Percentiles rank a stretch among this genome's conserved stretches.
phyloP scores from a whole-genome alignment of 2,113 vertebrate genomes.

The Heloderma charlesbogerti region DNA sequence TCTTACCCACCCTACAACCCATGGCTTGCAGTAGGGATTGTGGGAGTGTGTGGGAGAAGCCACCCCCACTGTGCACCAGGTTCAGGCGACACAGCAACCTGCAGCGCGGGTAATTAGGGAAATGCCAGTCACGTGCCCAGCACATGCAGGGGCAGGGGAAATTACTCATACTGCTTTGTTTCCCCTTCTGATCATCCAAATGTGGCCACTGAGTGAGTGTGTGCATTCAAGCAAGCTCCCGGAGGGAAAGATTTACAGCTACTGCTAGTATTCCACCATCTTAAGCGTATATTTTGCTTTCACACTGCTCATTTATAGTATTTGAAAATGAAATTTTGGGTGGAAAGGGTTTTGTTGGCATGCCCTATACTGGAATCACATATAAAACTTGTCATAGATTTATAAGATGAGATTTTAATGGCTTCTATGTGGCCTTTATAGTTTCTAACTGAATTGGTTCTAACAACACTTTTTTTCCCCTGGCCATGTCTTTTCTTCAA shows the following conservation, averaged over 20 bases:
- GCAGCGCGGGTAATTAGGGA: too few species aligned
- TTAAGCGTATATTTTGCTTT: not conserved
- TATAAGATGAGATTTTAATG: not conserved
- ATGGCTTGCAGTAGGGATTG: too few species aligned
- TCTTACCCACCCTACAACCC: too few species aligned
- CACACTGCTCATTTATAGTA: not conserved
- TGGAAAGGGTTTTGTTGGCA: not conserved
- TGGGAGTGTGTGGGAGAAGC: too few species aligned
- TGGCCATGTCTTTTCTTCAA: not conserved
- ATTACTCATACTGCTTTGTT: too few species aligned
- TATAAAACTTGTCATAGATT: not conserved
- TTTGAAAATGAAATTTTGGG: not conserved
- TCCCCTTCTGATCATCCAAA: too few species aligned
- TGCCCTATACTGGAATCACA: not conserved
- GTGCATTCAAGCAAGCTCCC: not conserved
- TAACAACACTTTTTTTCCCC: not conserved
- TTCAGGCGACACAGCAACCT: too few species aligned
- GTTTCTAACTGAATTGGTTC: not conserved
- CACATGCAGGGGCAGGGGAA: too few species aligned
- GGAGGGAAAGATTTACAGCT: not conserved
- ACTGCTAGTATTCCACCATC: not conserved
- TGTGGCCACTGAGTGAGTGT: not conserved
- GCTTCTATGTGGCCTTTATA: not conserved
- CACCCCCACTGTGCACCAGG: too few species aligned
- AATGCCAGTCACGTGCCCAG: too few species aligned